Evolutionary conservation across 2,113 vertebrate genomes (phyloP).

Genomic region (Hippocampus abdominalis): DNA sequence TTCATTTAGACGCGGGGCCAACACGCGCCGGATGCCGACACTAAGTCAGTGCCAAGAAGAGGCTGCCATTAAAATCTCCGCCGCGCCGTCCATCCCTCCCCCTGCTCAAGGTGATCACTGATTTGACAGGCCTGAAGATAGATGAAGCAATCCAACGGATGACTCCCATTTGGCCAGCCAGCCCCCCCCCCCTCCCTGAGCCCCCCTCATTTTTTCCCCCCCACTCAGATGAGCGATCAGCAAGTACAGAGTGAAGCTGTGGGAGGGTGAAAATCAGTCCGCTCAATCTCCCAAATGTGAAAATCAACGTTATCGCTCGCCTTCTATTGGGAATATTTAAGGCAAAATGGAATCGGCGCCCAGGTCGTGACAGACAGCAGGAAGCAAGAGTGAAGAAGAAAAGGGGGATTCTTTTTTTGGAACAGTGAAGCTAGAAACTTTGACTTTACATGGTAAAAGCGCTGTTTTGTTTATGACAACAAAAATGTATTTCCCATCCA

Average conservation of each 20-base stretch:
- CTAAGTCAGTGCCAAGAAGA: constrained; percentile 49
- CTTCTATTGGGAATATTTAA: constrained; percentile 6
- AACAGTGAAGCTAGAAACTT: not conserved
- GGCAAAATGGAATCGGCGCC: not conserved
- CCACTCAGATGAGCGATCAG: constrained; percentile 48
- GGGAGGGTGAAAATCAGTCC: constrained; percentile 29
- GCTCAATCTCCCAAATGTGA: constrained; percentile 17
- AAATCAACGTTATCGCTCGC: constrained; percentile 19
- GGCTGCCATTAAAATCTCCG: constrained; percentile 47
- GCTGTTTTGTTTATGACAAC: no score
- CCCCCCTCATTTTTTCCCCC: not conserved
- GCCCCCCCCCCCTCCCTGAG: constrained; percentile 33
- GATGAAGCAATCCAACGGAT: constrained; percentile 56
- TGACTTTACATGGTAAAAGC: not conserved
- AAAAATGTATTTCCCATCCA: no score
- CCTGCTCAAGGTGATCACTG: constrained; percentile 59
- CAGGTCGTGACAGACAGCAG: not conserved
- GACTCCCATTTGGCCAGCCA: constrained; percentile 18
- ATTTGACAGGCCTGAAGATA: constrained; percentile 63
- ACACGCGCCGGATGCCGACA: constrained; percentile 14
- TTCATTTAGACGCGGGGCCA: constrained; percentile 37
- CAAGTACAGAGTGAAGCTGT: constrained; percentile 36
- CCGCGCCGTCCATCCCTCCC: constrained; percentile 12
- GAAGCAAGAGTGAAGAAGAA: not conserved
- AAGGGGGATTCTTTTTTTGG: not conserved